Evolutionary conservation across 2,113 vertebrate species (phyloP), one percentile per base, ranked within the genome.

Genomic region (Axis porcinus): DNA sequence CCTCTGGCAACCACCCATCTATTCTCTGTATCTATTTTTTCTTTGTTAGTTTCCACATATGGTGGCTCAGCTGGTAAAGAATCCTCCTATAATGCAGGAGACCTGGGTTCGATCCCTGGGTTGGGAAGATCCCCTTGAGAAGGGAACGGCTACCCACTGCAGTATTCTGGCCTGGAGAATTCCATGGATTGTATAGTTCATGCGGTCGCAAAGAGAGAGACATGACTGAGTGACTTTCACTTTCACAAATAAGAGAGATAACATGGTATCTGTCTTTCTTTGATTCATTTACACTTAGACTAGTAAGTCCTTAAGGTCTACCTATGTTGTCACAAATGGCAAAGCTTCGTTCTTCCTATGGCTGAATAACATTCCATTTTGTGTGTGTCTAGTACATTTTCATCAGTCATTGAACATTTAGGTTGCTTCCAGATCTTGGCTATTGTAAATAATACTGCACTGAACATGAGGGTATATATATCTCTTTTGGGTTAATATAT

Each of bases 141-240:
- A 70, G n/a, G 64, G 64, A 70, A 36, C n/a, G n/a, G n/a, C n/a
- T 70, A 70, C 17, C 64, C 64, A 36, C n/a, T 70, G n/a, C n/a
- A 70, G n/a, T 36, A 21, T 36, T 36, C 64, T 70, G 64, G 17
- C 64, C n/a, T 70, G n/a, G 64, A 67, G 64, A 36, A 67, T 36
- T 36, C 33, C 64, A 67, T 67, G 64, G 64, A 36, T 70, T 21
- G 17, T 36, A 36, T 36, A 70, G n/a, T 70, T 21, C 64, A 2
- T 21, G n/a, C 0, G 0, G n/a, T 21, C n/a, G n/a, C 64, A 21
- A 70, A 21, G n/a, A 23, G n/a, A 21, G 17, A 70, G n/a, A 36
- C n/a, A 21, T 70, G 64, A 70, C 64, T 70, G 64, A 70, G n/a
- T 36, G 64, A 70, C 64, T 70, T 70, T 21, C 17, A 36, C n/a